Evolutionary conservation across 1,140 invertebrate genomes (phyloP), one percentile per base, ranked within the genome.

Genomic region (Euwallacea similis): DNA sequence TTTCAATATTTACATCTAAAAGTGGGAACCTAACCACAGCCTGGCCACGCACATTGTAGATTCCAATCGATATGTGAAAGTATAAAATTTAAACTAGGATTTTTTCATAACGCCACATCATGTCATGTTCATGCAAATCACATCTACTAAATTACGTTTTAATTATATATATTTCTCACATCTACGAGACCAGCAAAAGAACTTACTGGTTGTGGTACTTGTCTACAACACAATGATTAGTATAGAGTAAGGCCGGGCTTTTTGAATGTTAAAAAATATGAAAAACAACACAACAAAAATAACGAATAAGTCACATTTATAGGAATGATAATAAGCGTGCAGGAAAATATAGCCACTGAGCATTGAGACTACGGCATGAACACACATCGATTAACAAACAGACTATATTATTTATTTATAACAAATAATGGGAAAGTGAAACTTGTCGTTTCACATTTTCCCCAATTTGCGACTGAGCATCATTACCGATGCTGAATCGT

Each of bases 31-130:
- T 79, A 77, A 85, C 85, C 86, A 87, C 86, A 87, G 86, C 86
- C 86, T 87, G 85, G 86, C 86, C 85, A 87, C 86, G 86, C 86
- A 87, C 85, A 69, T 74, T 62, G 73, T 76, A 71, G 72, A 73
- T 72, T 56, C 58, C 33, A 64, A 72, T 67, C 63, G 54, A 46
- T 58, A 43, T 44, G 59, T 8, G 11, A 64, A 61, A 11, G 62
- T 47, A 13, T 47, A 50, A 21, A 16, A 47, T 7, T 66, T 55
- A 66, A 10, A 56, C 53, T 33, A 54, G 9, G 13, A 60, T 68
- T 50, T 62, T 56, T 50, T 68, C n/a, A 50, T 60, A 50, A 68
- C 58, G 67, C 55, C 68, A 71, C 69, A 71, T 71, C 69, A 71
- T 71, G 73, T 70, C 72, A 74, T 73, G 73, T 61, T 66, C 79